Base-by-base conservation (phyloP, 2,113 vertebrate species). In the Entelurus aequoreus region DNA sequence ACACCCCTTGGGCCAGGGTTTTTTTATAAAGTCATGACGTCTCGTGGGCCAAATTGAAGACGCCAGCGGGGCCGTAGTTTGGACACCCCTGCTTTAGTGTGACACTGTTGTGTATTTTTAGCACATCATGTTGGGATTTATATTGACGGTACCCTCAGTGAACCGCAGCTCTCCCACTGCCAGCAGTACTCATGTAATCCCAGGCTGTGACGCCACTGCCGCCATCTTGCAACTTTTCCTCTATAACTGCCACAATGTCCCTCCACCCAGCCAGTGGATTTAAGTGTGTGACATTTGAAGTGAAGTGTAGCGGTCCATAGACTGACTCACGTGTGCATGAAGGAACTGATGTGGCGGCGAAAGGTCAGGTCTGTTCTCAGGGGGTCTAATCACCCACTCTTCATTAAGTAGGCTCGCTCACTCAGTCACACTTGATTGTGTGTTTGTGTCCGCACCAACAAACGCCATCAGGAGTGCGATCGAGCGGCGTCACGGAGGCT, bases 331-430 rank as follows among this genome's bases (percentile, higher is more conserved):
- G 79, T 81, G 86, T 55, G 74, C 77, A 62, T 5, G 55, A 75
- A 68, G 68, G 74, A 76, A 59, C 78, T 52, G 84, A 80, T 86
- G 83, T 81, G 71, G 42, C 66, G 76, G 62, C 75, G 74, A 88
- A 91, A 91, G 88, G 88, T 91, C 89, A 90, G 77, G 75, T 55
- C 76, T 79, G 66, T 71, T 89, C 87, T 89, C 84, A 12, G 47
- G 68, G 76, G 85, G 84, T 81, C 86, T 87, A 89, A 90, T 90
- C 89, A 90, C 78, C 83, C 78, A 81, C 79, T 82, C 74, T 46
- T 80, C 84, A 83, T 79, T 73, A 85, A 89, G 83, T 82, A 79
- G 42, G 75, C 74, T 80, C 49, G 72, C 80, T 77, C 77, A 46
- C 78, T 83, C 81, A 68, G 72, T 75, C 73, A 70, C 72, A 74